These are phyloP conservation scores for Prionace glauca DNA, from an alignment of 2,797 vertebrate species.

Conservation along the genomic window DNA sequence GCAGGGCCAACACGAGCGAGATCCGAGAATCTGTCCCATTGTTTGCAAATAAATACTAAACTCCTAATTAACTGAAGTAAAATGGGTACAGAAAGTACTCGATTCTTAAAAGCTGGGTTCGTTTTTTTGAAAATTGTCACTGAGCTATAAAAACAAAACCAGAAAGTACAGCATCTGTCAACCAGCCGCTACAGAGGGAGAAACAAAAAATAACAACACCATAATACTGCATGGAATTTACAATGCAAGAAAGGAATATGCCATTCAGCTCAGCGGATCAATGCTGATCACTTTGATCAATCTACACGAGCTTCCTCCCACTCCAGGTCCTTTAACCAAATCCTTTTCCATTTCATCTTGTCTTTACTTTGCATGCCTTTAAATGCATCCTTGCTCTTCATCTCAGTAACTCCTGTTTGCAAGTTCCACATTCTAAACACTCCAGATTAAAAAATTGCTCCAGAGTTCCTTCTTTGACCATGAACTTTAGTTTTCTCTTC, in stretches of 20 bases:
- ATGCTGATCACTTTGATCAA: neutral
- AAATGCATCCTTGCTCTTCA: neutral
- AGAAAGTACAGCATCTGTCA: neutral
- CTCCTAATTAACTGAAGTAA: neutral
- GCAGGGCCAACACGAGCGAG: too few relatives aligned
- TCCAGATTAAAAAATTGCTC: neutral
- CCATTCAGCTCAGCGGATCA: neutral
- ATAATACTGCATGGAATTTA: neutral
- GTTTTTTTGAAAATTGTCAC: neutral
- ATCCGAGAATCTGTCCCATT: too few relatives aligned
- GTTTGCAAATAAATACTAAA: neutral
- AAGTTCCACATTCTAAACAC: neutral
- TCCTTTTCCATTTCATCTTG: neutral
- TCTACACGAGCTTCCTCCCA: neutral
- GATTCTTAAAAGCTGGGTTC: neutral
- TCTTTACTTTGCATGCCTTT: neutral
- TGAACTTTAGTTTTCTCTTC: neutral
- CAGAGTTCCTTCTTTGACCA: neutral
- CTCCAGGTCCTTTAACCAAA: neutral
- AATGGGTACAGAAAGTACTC: neutral
- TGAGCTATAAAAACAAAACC: neutral
- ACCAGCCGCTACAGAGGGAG: neutral
- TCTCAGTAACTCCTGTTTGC: neutral
- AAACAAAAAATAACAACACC: neutral
- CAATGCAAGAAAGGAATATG: neutral